Percentiles rank a stretch among this genome's conserved stretches.
Evolutionary conservation across 2,113 vertebrate genomes (phyloP).

Genomic region (Mixornis gularis): DNA sequence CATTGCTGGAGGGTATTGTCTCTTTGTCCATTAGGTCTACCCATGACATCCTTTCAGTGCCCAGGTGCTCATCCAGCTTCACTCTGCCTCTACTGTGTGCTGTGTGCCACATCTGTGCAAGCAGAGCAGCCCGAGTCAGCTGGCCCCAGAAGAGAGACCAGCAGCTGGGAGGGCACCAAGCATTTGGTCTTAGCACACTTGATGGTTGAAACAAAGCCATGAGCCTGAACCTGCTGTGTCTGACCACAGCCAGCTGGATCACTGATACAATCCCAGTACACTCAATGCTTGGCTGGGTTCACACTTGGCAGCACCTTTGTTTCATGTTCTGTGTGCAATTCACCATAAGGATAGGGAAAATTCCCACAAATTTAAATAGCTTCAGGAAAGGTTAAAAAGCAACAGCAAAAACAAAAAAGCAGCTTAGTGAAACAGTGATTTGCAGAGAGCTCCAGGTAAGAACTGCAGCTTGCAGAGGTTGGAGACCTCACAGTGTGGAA

Average conservation of each 20-base stretch:
- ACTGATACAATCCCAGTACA: rapidly evolving
- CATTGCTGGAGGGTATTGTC: background rate
- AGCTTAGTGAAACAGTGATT: background rate
- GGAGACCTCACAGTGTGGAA: background rate
- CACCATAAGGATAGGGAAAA: background rate
- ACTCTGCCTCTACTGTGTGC: background rate
- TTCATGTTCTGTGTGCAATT: background rate
- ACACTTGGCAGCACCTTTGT: background rate
- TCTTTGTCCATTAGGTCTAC: background rate
- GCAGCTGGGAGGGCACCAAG: rapidly evolving
- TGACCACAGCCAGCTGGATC: background rate
- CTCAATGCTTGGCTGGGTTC: rapidly evolving
- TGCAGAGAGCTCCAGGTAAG: background rate
- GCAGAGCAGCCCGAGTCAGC: background rate
- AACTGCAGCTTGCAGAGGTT: background rate
- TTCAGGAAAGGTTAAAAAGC: background rate
- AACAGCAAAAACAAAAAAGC: background rate
- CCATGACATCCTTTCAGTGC: rapidly evolving
- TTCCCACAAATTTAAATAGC: background rate
- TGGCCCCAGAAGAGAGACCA: background rate
- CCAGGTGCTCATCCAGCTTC: background rate
- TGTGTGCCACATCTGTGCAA: background rate
- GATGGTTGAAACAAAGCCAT: background rate
- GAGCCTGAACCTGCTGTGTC: background rate
- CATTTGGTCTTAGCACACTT: background rate